A percentile compares a stretch with the other conserved stretches of the same genome.
phyloP scores from a whole-genome alignment of 2,888 invertebrate genomes.

The Calameuta idolon region DNA sequence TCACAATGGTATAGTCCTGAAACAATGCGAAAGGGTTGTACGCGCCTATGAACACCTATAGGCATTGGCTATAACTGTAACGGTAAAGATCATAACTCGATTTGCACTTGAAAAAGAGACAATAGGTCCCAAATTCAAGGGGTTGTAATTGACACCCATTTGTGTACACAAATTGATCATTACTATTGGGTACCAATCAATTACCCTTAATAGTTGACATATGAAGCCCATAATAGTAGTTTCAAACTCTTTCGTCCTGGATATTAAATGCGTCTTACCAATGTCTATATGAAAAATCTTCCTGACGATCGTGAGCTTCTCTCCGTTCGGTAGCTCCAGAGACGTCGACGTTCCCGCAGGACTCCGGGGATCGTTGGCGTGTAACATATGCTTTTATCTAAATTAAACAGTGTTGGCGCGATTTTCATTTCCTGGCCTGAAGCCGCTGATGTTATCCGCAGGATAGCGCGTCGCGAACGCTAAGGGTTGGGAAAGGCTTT shows the following conservation, averaged over 20 bases:
- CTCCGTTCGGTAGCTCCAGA: neutral
- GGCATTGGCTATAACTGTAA: neutral
- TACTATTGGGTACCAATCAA: neutral
- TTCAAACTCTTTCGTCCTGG: neutral
- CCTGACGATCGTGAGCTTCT: neutral
- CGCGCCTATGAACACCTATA: neutral
- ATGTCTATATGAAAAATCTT: neutral
- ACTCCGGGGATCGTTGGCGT: conserved; percentile 44
- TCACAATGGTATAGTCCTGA: neutral
- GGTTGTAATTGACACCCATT: neutral
- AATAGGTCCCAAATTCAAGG: neutral
- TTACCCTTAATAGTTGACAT: neutral
- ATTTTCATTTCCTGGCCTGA: conserved; percentile 71
- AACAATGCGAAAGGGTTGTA: neutral
- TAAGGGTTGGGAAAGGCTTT: conserved; percentile 53
- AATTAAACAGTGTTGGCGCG: conserved; percentile 70
- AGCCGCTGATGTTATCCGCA: conserved; percentile 68
- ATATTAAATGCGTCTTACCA: neutral
- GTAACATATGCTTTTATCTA: conserved; percentile 72
- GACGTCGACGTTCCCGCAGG: conserved; percentile 9
- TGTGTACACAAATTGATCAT: neutral
- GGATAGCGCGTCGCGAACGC: conserved; percentile 59
- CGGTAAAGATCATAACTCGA: neutral
- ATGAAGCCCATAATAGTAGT: neutral
- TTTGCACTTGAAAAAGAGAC: neutral